Base-by-base conservation (phyloP, 2,888 invertebrate genomes). In the Rotaria socialis region DNA sequence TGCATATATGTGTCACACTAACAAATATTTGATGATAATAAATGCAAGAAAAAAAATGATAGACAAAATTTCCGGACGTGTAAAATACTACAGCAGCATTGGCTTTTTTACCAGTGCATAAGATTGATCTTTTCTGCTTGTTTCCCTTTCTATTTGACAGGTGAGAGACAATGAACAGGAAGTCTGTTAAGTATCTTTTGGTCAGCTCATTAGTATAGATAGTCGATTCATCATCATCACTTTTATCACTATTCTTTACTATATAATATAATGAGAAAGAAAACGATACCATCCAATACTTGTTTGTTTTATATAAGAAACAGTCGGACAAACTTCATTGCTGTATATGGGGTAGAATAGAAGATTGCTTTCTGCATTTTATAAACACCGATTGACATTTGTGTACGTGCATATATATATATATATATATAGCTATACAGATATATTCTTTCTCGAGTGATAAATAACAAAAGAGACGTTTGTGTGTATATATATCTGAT, bases 21-120 rank as follows among this genome's bases (percentile, higher is more conserved):
- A 67, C 67, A 35, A 67, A 67, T 67, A 67, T 67, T 67, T 67
- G 35, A 67, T 35, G 35, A 67, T 67, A 67, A 67, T 35, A 67
- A n/a, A 67, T 35, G 67, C 35, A 41, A 67, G 19, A 67, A 35
- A 67, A 67, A 35, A 67, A 67, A 27, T 27, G 67, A 67, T 14
- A 67, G 35, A 67, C 67, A 67, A 67, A 35, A 19, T 67, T 67
- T 67, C 67, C 67, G 67, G 67, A 67, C 67, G 35, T 67, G 19
- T 35, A 67, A 67, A 67, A 67, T 35, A 67, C 35, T 35, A 35
- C 35, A 35, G 6, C 0, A 67, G 35, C 35, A 67, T 67, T 67
- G 35, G 5, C 19, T 67, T 67, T 67, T 27, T 67, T 27, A 35
- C 19, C 16, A 67, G 11, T 41, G 35, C 35, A 41, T 67, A 27